phyloP scores from a whole-genome alignment of 2,113 vertebrate genomes.

The Promerops cafer region DNA sequence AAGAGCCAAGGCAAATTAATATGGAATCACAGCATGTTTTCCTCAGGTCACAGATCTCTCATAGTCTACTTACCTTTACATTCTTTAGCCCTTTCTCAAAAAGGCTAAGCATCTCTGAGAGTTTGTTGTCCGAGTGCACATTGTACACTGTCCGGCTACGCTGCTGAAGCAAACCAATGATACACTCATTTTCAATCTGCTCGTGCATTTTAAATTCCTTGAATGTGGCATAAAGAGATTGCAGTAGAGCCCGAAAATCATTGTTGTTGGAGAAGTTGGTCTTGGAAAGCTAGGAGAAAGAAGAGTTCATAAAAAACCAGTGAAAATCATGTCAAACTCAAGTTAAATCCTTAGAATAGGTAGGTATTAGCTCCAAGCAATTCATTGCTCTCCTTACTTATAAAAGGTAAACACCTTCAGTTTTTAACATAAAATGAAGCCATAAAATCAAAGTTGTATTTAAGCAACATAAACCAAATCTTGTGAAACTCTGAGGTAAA shows the following conservation, averaged over 20 bases:
- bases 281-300: conserved; percentile 85
- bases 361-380: background rate
- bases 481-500: background rate
- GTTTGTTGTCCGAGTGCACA: conserved; percentile 95
- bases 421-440: background rate
- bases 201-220: conserved; percentile 99
- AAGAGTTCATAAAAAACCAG: background rate
- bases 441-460: background rate
- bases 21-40: background rate
- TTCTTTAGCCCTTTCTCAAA: conserved; percentile 94
- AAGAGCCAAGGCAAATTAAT: background rate
- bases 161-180: conserved; percentile 91
- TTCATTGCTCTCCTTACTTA: background rate
- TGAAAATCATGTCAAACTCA: background rate
- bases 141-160: conserved; percentile 93
- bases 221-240: conserved; percentile 93
- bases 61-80: conserved; percentile 79
- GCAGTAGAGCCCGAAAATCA: conserved; percentile 94
- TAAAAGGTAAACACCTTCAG: background rate
- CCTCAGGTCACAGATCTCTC: background rate
- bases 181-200: conserved; percentile 98
- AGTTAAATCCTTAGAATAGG: background rate
- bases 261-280: conserved; percentile 99
- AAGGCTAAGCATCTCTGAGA: conserved; percentile 95
- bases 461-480: background rate